Evolutionary conservation across 1,140 invertebrate species (phyloP).

Genomic region (Zeugodacus cucurbitae): DNA sequence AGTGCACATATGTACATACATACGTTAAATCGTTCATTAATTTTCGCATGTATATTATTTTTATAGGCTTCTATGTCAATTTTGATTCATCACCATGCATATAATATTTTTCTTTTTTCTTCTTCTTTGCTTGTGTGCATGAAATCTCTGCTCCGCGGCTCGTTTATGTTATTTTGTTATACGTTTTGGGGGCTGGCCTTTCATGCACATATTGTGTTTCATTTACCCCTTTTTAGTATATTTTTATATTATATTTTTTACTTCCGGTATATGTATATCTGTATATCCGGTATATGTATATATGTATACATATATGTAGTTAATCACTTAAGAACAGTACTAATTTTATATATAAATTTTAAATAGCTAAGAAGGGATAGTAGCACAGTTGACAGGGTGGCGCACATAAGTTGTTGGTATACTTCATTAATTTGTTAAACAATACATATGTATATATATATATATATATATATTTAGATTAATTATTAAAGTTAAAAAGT

Average conservation of each 20-base stretch:
- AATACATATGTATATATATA: neutral
- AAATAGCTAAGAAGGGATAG: constrained; percentile 2
- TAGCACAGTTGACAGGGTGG: constrained; percentile 1
- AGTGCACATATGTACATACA: neutral
- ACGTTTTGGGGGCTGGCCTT: neutral
- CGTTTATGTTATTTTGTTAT: neutral
- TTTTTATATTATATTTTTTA: neutral
- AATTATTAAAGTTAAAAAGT: neutral
- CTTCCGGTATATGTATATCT: neutral
- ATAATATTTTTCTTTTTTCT: constrained; percentile 3
- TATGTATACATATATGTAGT: neutral
- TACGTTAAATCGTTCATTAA: neutral
- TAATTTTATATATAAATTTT: neutral
- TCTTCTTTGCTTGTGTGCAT: constrained; percentile 32
- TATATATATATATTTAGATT: neutral
- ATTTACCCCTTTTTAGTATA: neutral
- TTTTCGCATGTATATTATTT: neutral
- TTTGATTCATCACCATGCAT: constrained; percentile 5
- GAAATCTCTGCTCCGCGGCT: constrained; percentile 40
- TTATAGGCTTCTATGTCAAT: neutral
- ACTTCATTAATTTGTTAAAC: too few species aligned
- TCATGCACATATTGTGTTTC: neutral
- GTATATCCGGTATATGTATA: neutral
- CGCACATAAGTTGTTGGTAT: neutral
- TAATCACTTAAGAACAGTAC: neutral